Evolutionary conservation across 2,888 invertebrate species (phyloP).

Genomic region (Platerodrilus igneus): DNA sequence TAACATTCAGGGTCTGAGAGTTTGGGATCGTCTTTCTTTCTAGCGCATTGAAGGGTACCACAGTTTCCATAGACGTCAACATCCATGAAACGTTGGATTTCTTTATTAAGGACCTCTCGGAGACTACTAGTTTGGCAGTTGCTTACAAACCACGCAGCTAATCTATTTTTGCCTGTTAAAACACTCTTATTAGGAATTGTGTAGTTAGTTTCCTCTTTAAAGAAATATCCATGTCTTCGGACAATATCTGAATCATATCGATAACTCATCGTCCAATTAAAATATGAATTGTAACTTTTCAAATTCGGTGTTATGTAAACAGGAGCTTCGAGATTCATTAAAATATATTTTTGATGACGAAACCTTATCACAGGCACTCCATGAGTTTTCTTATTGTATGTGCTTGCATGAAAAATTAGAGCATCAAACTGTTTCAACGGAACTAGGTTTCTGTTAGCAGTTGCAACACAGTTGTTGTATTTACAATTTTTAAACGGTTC

Average conservation of each 20-base stretch:
- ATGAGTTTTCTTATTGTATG: conserved; percentile 20
- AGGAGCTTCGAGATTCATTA: conserved; percentile 50
- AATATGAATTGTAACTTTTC: conserved; percentile 45
- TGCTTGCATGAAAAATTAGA: conserved; percentile 52
- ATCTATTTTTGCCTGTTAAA: conserved; percentile 48
- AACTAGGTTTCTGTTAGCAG: conserved; percentile 40
- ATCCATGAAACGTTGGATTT: conserved; percentile 53
- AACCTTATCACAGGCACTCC: conserved; percentile 44
- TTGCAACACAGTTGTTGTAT: conserved; percentile 48
- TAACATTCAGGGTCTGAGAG: conserved; percentile 45
- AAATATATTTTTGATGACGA: conserved; percentile 50
- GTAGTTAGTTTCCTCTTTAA: not conserved
- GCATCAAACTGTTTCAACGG: conserved; percentile 50
- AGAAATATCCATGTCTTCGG: conserved; percentile 41
- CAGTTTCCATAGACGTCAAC: conserved; percentile 62
- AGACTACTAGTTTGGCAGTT: conserved; percentile 50
- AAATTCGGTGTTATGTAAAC: conserved; percentile 26
- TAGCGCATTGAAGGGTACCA: conserved; percentile 46
- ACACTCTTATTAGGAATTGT: conserved; percentile 15
- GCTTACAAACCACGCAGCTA: conserved; percentile 54
- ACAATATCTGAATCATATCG: conserved; percentile 45
- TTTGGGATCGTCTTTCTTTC: conserved; percentile 43
- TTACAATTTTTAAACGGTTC: conserved; percentile 38
- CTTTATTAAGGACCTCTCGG: conserved; percentile 47
- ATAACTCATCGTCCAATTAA: conserved; percentile 57